These are phyloP conservation scores for Dendroctonus valens DNA, from an alignment of 1,140 invertebrate genomes.

Conservation along the genomic window DNA sequence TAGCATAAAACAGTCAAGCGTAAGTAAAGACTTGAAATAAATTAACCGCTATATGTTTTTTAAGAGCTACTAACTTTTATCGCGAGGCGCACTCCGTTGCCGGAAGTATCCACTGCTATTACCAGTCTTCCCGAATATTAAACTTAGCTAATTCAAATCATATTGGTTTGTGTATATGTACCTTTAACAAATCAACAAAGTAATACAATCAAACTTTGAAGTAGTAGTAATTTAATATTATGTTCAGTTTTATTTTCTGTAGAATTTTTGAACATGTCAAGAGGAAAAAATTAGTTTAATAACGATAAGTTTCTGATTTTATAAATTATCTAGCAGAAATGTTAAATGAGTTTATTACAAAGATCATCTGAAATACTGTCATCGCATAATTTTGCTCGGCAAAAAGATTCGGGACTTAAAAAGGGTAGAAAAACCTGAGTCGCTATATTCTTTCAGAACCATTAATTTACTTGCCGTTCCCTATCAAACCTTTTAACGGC, in stretches of 20 bases:
- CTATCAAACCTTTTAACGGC: constrained; percentile 16
- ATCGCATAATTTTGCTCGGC: constrained; percentile 12
- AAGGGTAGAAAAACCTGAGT: constrained; percentile 21
- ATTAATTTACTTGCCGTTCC: constrained; percentile 24
- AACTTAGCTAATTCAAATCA: too few relatives aligned
- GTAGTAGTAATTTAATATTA: too few relatives aligned
- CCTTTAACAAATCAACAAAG: too few relatives aligned
- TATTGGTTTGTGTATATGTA: too few relatives aligned
- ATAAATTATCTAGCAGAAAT: not conserved
- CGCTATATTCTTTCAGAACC: constrained; percentile 2
- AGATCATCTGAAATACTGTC: constrained; percentile 7
- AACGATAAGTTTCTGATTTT: not conserved
- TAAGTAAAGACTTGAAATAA: constrained; percentile 26
- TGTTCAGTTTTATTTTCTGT: too few relatives aligned
- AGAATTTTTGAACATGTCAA: too few relatives aligned
- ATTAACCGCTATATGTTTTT: constrained; percentile 29
- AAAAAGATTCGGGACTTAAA: constrained; percentile 25
- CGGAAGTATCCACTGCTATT: too few relatives aligned
- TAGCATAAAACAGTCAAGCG: constrained; percentile 22
- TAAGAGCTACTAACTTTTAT: constrained; percentile 24
- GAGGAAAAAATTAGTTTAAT: not conserved
- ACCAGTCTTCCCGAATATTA: too few relatives aligned
- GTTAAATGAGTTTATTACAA: constrained; percentile 16
- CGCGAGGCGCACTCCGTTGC: not conserved
- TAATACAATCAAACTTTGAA: too few relatives aligned